Conservation (phyloP, 2,888 invertebrate species). For the Thyatira batis region DNA sequence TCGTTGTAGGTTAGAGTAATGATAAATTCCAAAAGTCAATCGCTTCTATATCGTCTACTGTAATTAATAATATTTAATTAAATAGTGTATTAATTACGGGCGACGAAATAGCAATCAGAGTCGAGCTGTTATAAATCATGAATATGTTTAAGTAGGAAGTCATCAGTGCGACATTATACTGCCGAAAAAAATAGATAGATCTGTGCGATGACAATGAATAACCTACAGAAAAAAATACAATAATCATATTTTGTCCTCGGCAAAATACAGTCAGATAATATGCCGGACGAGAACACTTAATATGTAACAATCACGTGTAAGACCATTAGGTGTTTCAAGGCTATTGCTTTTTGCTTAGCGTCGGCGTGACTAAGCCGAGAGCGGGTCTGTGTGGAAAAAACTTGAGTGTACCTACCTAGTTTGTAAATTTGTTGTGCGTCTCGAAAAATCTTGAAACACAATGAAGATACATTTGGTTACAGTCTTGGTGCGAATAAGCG, state of each 20-base stretch:
- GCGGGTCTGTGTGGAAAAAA: conserved; percentile 21
- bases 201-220: neutral
- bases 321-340: conserved; percentile 64
- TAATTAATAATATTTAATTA: too few relatives aligned
- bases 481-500: neutral
- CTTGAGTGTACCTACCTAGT: neutral
- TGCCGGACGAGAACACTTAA: conserved; percentile 49
- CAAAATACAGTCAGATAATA: conserved; percentile 25
- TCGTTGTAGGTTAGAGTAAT: too few relatives aligned
- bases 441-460: neutral
- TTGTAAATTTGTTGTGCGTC: neutral
- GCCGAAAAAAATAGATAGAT: neutral
- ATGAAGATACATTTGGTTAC: neutral
- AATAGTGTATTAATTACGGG: neutral
- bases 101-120: neutral
- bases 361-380: conserved; percentile 62
- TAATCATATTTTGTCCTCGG: conserved; percentile 9
- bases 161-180: neutral
- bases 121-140: neutral
- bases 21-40: neutral
- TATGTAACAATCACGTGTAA: conserved; percentile 63
- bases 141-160: neutral
- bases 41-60: neutral
- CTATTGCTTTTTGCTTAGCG: conserved; percentile 60
- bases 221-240: neutral